Base-by-base conservation (phyloP, 1,140 invertebrate species). In the Camponotus pennsylvanicus region DNA sequence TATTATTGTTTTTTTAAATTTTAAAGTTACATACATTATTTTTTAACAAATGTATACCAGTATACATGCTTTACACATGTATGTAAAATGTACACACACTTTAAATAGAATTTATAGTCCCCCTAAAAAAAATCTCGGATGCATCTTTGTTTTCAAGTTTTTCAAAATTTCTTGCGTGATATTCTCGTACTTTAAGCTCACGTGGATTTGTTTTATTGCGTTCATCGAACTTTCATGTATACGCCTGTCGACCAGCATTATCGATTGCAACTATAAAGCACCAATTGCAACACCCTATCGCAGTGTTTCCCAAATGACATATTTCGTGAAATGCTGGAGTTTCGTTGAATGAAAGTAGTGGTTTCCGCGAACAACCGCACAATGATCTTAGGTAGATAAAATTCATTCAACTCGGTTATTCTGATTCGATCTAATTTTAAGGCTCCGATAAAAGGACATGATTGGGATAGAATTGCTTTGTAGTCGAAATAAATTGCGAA, bases 161-260 rank as follows among this genome's bases (percentile, higher is more conserved):
- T 11, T 27, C 27, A 5, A 21, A 11, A 9, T 59, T 34, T 18
- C 32, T 4, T 32, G 13, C 18, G 11, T n/a, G 18, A 13, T 37
- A 7, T 37, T 73, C 13, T 40, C 40, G n/a, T 45, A 15, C 49
- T 27, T 27, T 27, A 0, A 27, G 27, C 13, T 5, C 9, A 15
- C 6, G n/a, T 64, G 27, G 42, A 49, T 71, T 73, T 15, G 3
- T 70, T 42, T 55, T 15, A 32, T 52, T n/a, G 32, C 21, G 37
- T 80, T 57, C 21, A n/a, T 59, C 52, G 15, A 80, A 80, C 78
- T 80, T 80, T 7, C 5, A n/a, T 27, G 4, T 27, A 15, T 21
- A 13, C 6, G 11, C 8, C 34, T 2, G 27, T n/a, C 3, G 7
- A 57, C 32, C 15, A 42, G 5, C 37, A 8, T 7, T 55, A 57